Evolutionary conservation across 2,113 vertebrate species (phyloP).

Genomic region (Dasyornis broadbenti): DNA sequence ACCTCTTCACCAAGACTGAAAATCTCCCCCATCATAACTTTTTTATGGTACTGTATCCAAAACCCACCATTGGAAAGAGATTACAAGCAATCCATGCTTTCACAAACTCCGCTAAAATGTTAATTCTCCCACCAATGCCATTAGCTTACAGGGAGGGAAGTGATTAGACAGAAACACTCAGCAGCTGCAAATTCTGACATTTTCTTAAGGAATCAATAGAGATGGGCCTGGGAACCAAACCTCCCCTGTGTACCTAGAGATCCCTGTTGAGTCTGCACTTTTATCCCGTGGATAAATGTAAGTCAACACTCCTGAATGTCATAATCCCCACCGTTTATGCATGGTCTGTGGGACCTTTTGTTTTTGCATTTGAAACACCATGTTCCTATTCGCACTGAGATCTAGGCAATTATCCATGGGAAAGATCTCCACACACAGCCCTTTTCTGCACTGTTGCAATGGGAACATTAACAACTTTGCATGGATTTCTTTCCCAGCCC

Average conservation of each 20-base stretch:
- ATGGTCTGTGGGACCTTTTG: constrained; percentile 29
- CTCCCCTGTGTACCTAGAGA: background rate
- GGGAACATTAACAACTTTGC: background rate
- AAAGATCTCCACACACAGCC: background rate
- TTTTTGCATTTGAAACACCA: background rate
- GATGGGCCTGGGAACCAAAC: constrained; percentile 16
- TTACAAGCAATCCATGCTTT: background rate
- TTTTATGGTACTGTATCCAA: background rate
- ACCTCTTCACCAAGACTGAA: background rate
- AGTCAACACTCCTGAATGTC: constrained; percentile 29
- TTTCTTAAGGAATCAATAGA: constrained; percentile 13
- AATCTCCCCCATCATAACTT: background rate
- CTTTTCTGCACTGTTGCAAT: background rate
- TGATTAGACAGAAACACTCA: background rate
- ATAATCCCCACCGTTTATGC: constrained; percentile 2
- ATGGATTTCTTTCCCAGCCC: constrained; percentile 13
- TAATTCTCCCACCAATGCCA: background rate
- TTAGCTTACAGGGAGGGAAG: background rate
- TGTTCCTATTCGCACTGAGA: background rate
- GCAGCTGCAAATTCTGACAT: background rate
- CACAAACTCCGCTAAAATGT: background rate
- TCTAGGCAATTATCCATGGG: constrained; percentile 9
- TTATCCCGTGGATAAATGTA: constrained; percentile 24
- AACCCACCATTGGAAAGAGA: background rate
- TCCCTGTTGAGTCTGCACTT: constrained; percentile 41